Evolutionary conservation across 2,113 vertebrate species (phyloP).

Genomic region (Alaudala cheleensis): DNA sequence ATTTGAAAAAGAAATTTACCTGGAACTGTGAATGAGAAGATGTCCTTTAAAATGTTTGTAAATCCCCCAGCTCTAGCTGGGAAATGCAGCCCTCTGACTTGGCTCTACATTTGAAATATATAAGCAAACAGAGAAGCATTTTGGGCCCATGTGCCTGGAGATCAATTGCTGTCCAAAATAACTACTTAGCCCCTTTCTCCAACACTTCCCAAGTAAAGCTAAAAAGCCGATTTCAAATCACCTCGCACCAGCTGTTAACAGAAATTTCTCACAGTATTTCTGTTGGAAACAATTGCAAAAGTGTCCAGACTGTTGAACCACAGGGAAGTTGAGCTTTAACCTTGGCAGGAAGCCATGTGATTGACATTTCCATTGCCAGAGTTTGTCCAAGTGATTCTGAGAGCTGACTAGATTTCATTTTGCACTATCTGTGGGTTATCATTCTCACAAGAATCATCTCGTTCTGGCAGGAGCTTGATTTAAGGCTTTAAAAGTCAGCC

Average conservation of each 20-base stretch:
- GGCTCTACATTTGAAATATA: not conserved
- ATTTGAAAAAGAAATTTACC: not conserved
- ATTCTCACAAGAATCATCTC: slow-evolving; percentile 69
- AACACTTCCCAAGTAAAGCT: not conserved
- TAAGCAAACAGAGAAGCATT: not conserved
- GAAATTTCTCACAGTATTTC: not conserved
- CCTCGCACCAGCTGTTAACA: not conserved
- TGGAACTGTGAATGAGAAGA: not conserved
- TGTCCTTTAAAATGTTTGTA: not conserved
- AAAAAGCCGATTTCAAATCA: slow-evolving; percentile 13
- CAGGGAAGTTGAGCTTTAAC: slow-evolving; percentile 57
- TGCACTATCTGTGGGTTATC: slow-evolving; percentile 72
- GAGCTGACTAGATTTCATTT: slow-evolving; percentile 68
- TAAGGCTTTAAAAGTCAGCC: slow-evolving; percentile 68
- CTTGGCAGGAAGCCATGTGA: slow-evolving; percentile 60
- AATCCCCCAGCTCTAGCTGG: not conserved
- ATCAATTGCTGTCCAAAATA: not conserved
- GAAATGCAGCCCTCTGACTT: not conserved
- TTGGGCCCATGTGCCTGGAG: not conserved
- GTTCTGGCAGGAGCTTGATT: slow-evolving; percentile 72
- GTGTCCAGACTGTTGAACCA: slow-evolving; percentile 31
- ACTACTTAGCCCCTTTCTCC: not conserved
- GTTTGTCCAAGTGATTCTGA: slow-evolving; percentile 60
- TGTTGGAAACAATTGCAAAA: slow-evolving; percentile 47
- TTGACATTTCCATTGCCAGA: slow-evolving; percentile 71